Conservation (phyloP, 2,113 vertebrate species). For the Pampusana beccarii region DNA sequence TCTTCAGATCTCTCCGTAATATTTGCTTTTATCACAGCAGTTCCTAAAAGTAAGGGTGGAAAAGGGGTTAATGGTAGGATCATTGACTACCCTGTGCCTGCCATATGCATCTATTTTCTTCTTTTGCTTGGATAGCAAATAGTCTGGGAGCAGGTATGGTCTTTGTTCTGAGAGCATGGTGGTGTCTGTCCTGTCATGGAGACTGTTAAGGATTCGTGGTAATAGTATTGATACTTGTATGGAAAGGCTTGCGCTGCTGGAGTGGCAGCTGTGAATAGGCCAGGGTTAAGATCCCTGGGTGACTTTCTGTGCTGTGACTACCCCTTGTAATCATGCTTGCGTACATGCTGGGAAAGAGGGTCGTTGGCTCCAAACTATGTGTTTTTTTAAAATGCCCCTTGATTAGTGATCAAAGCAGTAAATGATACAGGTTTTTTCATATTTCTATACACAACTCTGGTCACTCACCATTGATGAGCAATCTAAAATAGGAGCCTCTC, state of each 20-base stretch:
- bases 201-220: neutral
- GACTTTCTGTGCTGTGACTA: neutral
- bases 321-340: fast-evolving
- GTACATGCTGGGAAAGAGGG: neutral
- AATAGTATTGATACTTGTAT: neutral
- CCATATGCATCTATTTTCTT: neutral
- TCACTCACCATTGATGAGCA: neutral
- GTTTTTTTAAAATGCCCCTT: neutral
- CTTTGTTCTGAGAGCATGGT: neutral
- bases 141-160: neutral
- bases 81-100: neutral
- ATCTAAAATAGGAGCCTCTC: neutral
- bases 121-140: neutral
- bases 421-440: neutral
- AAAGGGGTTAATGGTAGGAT: neutral
- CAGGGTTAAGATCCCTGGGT: neutral
- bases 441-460: neutral
- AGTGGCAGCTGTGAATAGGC: neutral
- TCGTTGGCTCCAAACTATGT: fast-evolving
- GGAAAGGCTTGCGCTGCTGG: neutral
- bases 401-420: neutral
- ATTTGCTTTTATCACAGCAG: neutral
- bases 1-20: neutral
- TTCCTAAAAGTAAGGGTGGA: neutral
- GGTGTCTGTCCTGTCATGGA: neutral